Evolutionary conservation across 1,140 invertebrate genomes (phyloP).

Genomic region (Arctopsyche grandis): DNA sequence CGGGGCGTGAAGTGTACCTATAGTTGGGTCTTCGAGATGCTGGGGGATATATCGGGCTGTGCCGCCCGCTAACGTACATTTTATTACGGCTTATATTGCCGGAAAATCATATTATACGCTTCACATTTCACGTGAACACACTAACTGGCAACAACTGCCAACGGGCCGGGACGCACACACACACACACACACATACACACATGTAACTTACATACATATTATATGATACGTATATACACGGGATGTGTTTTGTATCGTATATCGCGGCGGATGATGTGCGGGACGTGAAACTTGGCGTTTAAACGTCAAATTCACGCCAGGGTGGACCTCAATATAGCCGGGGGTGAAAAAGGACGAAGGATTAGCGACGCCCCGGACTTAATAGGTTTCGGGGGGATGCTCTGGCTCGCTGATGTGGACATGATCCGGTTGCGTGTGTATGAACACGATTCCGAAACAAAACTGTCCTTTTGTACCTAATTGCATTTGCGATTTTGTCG

Average conservation of each 20-base stretch:
- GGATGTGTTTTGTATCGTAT: neutral
- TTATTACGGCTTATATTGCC: conserved; percentile 54
- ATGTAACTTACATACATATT: neutral
- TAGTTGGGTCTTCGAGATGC: neutral
- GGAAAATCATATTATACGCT: conserved; percentile 55
- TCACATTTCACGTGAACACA: conserved; percentile 43
- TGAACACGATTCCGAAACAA: neutral
- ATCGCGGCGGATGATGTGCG: neutral
- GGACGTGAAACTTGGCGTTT: conserved; percentile 18
- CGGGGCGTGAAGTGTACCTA: too few relatives aligned
- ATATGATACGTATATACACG: neutral
- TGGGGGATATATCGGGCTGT: neutral
- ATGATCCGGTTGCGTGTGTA: neutral
- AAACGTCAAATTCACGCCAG: conserved; percentile 17
- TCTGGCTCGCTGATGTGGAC: neutral
- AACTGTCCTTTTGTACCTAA: too few relatives aligned
- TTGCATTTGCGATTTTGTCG: too few relatives aligned
- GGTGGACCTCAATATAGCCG: neutral
- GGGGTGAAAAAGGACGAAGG: conserved; percentile 7
- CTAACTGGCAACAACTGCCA: conserved; percentile 9
- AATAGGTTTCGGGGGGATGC: neutral
- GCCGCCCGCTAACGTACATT: conserved; percentile 42
- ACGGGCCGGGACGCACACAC: neutral
- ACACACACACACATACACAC: neutral
- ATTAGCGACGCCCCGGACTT: neutral